Conservation (phyloP, 2,797 vertebrate species). For the Pelodytes ibericus region DNA sequence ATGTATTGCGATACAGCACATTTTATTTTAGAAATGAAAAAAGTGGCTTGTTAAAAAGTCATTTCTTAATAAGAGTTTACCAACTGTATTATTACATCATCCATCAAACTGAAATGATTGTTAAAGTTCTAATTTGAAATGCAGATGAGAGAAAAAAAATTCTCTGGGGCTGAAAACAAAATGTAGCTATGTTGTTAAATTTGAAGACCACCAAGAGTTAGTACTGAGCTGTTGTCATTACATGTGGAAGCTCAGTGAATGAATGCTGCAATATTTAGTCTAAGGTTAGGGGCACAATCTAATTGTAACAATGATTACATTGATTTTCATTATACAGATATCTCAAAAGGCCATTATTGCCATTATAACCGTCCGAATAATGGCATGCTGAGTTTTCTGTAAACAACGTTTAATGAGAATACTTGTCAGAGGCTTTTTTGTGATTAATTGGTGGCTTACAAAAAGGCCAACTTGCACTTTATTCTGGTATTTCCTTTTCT, state of each 20-base stretch:
- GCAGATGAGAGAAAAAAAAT: conserved; percentile 30
- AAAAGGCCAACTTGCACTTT: conserved; percentile 51
- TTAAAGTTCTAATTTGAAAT: conserved; percentile 37
- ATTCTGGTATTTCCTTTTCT: conserved; percentile 47
- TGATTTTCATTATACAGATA: conserved; percentile 52
- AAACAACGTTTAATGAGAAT: conserved; percentile 56
- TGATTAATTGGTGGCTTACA: conserved; percentile 52
- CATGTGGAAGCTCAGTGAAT: conserved; percentile 33
- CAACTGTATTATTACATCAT: conserved; percentile 35
- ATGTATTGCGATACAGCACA: background rate
- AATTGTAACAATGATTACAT: conserved; percentile 55
- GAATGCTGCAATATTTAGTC: conserved; percentile 51
- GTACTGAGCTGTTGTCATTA: conserved; percentile 34
- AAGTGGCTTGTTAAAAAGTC: background rate
- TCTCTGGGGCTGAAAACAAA: background rate
- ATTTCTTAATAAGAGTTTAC: conserved; percentile 20
- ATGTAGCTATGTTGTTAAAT: conserved; percentile 23
- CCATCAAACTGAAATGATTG: conserved; percentile 11
- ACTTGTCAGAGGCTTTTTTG: conserved; percentile 53
- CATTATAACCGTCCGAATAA: conserved; percentile 45
- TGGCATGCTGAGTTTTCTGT: conserved; percentile 45
- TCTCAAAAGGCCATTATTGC: conserved; percentile 51
- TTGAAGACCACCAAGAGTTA: conserved; percentile 50
- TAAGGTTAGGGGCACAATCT: conserved; percentile 40
- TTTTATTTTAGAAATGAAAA: background rate